Evolutionary conservation across 2,797 vertebrate genomes (phyloP).

Genomic region (Iguana delicatissima): DNA sequence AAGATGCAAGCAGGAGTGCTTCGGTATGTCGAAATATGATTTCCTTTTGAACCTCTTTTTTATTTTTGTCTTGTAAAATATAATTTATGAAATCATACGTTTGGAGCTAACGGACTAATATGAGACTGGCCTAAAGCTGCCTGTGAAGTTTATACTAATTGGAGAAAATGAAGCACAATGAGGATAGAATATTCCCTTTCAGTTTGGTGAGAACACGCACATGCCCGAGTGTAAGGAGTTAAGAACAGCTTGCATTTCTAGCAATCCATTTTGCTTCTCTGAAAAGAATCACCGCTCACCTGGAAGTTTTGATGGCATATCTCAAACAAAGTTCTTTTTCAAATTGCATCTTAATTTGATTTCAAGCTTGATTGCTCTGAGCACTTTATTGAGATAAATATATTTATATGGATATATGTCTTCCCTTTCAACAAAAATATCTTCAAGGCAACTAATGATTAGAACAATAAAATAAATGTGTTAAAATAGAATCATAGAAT

Average conservation of each 20-base stretch:
- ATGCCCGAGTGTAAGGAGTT: not conserved
- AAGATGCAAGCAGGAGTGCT: not conserved
- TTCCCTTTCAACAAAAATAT: not conserved
- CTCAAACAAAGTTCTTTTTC: not conserved
- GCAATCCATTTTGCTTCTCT: not conserved
- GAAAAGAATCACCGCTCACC: not conserved
- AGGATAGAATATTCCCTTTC: not conserved
- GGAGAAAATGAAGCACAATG: not conserved
- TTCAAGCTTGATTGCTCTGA: not conserved
- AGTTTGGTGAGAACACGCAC: not conserved
- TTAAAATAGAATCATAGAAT: too few relatives aligned
- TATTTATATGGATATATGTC: not conserved
- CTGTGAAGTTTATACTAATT: not conserved
- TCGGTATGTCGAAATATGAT: not conserved
- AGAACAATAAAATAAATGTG: not conserved
- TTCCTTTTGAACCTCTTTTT: not conserved
- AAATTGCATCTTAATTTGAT: not conserved
- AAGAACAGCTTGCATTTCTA: not conserved
- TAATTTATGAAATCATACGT: not conserved
- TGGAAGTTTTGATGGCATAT: not conserved
- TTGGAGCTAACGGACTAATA: not conserved
- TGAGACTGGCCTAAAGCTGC: not conserved
- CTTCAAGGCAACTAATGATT: not conserved
- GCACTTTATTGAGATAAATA: not conserved
- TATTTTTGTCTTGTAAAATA: not conserved